Evolutionary conservation across 2,797 vertebrate genomes (phyloP).

Genomic region (Basileuterus tristriatus): DNA sequence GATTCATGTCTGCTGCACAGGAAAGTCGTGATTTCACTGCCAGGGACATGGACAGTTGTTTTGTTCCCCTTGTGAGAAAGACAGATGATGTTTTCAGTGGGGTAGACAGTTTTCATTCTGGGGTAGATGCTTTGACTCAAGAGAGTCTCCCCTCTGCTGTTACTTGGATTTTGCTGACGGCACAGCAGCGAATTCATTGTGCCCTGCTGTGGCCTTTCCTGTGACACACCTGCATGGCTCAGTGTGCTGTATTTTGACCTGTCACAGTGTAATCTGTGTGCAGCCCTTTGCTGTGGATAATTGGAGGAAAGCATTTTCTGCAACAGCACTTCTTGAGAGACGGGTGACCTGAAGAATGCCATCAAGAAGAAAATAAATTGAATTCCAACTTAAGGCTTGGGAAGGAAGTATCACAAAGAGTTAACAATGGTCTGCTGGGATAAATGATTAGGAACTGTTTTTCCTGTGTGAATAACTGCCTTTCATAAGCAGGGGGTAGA

Average conservation of each 20-base stretch:
- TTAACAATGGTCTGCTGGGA: not conserved
- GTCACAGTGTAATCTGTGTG: rapidly evolving
- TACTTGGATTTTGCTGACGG: not conserved
- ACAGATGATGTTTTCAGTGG: not conserved
- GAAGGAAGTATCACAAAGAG: not conserved
- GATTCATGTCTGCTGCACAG: not conserved
- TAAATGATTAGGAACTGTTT: not conserved
- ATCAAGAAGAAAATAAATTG: not conserved
- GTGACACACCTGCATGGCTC: not conserved
- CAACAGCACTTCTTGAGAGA: not conserved
- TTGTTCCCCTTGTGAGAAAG: not conserved
- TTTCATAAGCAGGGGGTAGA: not conserved
- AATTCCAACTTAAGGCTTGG: not conserved
- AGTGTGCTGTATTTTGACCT: not conserved
- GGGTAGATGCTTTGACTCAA: not conserved
- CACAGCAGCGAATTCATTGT: rapidly evolving
- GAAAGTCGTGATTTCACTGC: not conserved
- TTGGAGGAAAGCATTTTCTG: not conserved
- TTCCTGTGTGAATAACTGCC: not conserved
- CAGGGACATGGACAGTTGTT: not conserved
- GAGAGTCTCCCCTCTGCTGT: not conserved
- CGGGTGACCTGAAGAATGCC: not conserved
- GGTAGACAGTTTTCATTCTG: not conserved
- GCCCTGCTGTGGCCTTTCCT: not conserved
- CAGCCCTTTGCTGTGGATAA: not conserved